Percentiles rank a stretch among this genome's conserved stretches.
Conservation (phyloP, 2,888 invertebrate genomes). For the Lasioglossum morio region DNA sequence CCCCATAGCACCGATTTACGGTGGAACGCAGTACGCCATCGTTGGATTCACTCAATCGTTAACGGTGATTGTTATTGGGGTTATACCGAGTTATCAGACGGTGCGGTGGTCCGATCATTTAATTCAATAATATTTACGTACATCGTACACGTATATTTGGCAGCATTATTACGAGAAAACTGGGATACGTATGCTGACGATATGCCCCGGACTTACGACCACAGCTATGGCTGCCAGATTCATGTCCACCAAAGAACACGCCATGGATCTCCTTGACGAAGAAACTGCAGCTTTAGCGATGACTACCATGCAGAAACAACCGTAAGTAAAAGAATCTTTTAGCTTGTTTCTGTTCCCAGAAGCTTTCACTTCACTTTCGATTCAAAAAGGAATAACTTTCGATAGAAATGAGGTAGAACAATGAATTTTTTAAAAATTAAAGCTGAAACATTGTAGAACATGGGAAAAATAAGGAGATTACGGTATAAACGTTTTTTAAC, state of each 20-base stretch:
- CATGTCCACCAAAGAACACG: slow-evolving; percentile 69
- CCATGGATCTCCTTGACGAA: slow-evolving; percentile 72
- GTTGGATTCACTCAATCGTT: slow-evolving; percentile 75
- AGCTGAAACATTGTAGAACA: no score
- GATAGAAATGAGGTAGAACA: no score
- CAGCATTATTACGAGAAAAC: slow-evolving; percentile 76
- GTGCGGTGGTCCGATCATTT: background rate
- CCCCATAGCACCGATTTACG: slow-evolving; percentile 86
- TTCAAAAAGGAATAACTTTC: no score
- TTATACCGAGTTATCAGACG: background rate
- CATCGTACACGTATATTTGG: background rate
- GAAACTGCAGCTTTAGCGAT: slow-evolving; percentile 67
- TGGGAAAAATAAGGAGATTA: no score
- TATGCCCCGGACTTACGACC: slow-evolving; percentile 80
- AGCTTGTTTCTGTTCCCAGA: no score
- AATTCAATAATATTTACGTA: background rate
- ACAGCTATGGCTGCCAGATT: slow-evolving; percentile 75
- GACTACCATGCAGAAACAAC: slow-evolving; percentile 71
- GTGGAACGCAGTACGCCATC: slow-evolving; percentile 86
- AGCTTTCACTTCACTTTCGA: no score
- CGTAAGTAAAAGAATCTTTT: slow-evolving; percentile 64
- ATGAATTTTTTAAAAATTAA: no score
- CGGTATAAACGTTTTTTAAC: no score
- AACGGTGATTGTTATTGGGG: slow-evolving; percentile 53
- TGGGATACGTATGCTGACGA: slow-evolving; percentile 78